Conservation (phyloP, 2,797 vertebrate species). For the Lacerta bilineata region DNA sequence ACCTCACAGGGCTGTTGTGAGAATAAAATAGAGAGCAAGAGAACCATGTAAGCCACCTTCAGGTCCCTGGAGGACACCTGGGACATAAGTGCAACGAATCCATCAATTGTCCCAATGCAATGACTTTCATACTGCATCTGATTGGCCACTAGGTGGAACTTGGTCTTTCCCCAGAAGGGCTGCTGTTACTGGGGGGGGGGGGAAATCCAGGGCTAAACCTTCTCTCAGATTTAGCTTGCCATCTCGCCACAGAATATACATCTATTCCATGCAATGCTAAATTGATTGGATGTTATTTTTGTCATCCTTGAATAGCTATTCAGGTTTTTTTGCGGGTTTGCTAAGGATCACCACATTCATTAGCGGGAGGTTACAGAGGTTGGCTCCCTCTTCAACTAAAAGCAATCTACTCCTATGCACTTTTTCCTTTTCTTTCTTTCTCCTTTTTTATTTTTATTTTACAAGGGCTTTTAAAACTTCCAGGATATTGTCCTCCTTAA, state of each 20-base stretch:
- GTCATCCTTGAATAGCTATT: conserved; percentile 7
- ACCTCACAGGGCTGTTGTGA: too few relatives aligned
- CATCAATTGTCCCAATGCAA: too few relatives aligned
- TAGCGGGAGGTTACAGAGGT: conserved; percentile 19
- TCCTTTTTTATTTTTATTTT: fast-evolving
- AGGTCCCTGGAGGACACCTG: too few relatives aligned
- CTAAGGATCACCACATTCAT: conserved; percentile 6
- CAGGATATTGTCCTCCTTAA: not conserved
- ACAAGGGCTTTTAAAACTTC: not conserved
- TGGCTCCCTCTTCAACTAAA: conserved; percentile 38
- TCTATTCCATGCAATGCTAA: not conserved
- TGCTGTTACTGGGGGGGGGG: not conserved
- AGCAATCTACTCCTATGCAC: not conserved
- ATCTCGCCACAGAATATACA: not conserved
- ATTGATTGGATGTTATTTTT: conserved; percentile 6
- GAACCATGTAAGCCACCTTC: too few relatives aligned
- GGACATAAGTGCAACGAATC: too few relatives aligned
- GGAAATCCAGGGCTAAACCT: not conserved
- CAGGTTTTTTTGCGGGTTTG: not conserved
- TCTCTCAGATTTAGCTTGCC: not conserved
- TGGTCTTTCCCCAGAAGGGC: not conserved
- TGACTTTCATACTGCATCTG: not conserved
- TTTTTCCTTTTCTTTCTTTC: not conserved
- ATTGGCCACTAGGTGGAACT: not conserved
- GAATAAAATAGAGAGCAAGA: too few relatives aligned